Conservation (phyloP, 2,113 vertebrate species). For the Sphyrna mokarran region DNA sequence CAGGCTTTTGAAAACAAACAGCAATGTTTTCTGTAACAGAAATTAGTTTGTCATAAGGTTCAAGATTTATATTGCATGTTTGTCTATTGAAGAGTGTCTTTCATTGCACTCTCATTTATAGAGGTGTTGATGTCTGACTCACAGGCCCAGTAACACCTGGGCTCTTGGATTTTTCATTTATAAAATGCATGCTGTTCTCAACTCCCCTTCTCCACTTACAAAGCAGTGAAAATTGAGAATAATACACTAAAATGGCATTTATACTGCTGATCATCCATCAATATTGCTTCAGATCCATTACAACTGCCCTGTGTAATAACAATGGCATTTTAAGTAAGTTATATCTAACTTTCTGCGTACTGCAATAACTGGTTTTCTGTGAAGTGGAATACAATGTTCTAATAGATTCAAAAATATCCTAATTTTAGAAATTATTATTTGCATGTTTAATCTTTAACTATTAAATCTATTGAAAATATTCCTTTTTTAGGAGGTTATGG, state of each 20-base stretch:
- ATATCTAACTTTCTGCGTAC: background rate
- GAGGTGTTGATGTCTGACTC: conserved; percentile 6
- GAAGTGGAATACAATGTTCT: background rate
- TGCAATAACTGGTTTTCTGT: background rate
- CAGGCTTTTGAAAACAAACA: background rate
- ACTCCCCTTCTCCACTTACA: background rate
- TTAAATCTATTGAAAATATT: conserved; percentile 1
- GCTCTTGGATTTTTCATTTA: background rate
- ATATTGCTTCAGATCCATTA: background rate
- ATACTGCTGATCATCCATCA: conserved; percentile 14
- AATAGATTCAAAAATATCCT: background rate
- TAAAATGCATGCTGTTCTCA: conserved; percentile 3
- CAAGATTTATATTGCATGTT: background rate
- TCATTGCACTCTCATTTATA: conserved; percentile 16
- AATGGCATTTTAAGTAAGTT: background rate
- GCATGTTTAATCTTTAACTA: background rate
- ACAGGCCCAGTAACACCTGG: background rate
- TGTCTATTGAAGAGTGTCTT: background rate
- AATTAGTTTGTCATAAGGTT: background rate
- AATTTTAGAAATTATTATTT: background rate
- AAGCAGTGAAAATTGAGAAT: conserved; percentile 5
- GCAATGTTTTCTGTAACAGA: background rate
- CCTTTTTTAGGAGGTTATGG: background rate
- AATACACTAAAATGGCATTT: background rate
- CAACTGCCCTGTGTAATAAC: background rate